A percentile compares a stretch with the other conserved stretches of the same genome.
Conservation (phyloP, 2,888 invertebrate species). For the Archips xylosteana region DNA sequence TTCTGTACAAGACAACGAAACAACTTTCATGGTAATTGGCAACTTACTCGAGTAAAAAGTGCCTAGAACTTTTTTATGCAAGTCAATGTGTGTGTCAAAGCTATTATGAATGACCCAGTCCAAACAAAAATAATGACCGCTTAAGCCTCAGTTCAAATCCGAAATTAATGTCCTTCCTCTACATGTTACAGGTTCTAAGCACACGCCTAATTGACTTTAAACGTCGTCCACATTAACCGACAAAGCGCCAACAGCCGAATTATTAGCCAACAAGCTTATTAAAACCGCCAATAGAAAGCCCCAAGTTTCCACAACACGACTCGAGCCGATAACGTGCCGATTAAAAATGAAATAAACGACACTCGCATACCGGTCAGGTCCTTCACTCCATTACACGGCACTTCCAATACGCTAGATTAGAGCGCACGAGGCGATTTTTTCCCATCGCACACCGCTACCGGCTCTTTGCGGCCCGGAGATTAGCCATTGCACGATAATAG, state of each 20-base stretch:
- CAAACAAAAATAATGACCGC: no score
- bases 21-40: no score
- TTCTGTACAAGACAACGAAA: no score
- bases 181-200: background rate
- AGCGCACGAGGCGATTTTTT: slow-evolving; percentile 45
- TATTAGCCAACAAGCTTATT: background rate
- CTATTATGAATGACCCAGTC: no score
- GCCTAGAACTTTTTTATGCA: no score
- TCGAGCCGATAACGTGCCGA: slow-evolving; percentile 34
- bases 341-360: slow-evolving; percentile 42
- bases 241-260: background rate
- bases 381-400: slow-evolving; percentile 46
- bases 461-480: slow-evolving; percentile 39
- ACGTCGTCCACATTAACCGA: background rate
- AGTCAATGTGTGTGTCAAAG: no score
- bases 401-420: slow-evolving; percentile 39
- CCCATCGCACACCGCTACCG: slow-evolving; percentile 44
- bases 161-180: background rate
- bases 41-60: no score
- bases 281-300: slow-evolving; percentile 9
- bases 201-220: background rate
- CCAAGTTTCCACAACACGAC: slow-evolving; percentile 8
- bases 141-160: no score
- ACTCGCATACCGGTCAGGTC: slow-evolving; percentile 53
- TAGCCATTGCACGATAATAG: slow-evolving; percentile 30